A percentile compares a stretch with the other conserved stretches of the same genome.
Conservation (phyloP, 2,888 invertebrate genomes). For the Unio delphinus region DNA sequence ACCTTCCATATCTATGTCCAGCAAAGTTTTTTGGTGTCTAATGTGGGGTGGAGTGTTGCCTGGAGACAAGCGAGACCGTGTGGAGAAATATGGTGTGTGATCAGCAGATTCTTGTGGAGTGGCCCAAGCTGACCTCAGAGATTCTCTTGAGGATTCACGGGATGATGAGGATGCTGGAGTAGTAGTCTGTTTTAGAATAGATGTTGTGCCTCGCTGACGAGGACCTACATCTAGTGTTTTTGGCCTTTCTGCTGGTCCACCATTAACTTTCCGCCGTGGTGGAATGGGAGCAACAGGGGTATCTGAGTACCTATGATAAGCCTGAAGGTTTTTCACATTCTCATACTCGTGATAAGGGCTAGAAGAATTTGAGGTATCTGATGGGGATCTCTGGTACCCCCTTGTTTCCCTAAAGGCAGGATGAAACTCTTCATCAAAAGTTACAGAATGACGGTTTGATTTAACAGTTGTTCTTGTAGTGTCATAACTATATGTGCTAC, state of each 20-base stretch:
- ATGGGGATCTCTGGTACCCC: constrained; percentile 81
- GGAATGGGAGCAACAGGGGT: constrained; percentile 43
- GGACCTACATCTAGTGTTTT: constrained; percentile 77
- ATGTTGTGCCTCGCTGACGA: constrained; percentile 73
- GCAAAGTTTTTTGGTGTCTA: constrained; percentile 64
- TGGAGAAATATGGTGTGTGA: constrained; percentile 90
- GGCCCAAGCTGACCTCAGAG: constrained; percentile 30
- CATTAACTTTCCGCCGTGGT: constrained; percentile 37
- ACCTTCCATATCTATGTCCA: constrained; percentile 70
- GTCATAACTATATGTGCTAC: constrained; percentile 51
- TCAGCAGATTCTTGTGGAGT: constrained; percentile 73
- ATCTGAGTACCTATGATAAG: constrained; percentile 16
- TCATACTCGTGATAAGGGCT: constrained; percentile 36
- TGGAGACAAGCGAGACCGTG: constrained; percentile 77
- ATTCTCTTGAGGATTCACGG: constrained; percentile 28
- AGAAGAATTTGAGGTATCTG: constrained; percentile 79
- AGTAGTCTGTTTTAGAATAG: constrained; percentile 32
- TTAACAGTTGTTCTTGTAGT: constrained; percentile 50
- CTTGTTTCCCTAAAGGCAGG: constrained; percentile 39
- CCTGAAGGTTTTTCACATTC: not conserved
- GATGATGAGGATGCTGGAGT: constrained; percentile 22
- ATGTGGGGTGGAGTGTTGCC: constrained; percentile 68
- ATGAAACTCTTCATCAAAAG: constrained; percentile 67
- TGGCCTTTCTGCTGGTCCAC: constrained; percentile 71
- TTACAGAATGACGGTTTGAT: constrained; percentile 65